These are phyloP conservation scores for Pristionchus exspectatus DNA, from an alignment of 2,888 invertebrate species.

Conservation along the genomic window DNA sequence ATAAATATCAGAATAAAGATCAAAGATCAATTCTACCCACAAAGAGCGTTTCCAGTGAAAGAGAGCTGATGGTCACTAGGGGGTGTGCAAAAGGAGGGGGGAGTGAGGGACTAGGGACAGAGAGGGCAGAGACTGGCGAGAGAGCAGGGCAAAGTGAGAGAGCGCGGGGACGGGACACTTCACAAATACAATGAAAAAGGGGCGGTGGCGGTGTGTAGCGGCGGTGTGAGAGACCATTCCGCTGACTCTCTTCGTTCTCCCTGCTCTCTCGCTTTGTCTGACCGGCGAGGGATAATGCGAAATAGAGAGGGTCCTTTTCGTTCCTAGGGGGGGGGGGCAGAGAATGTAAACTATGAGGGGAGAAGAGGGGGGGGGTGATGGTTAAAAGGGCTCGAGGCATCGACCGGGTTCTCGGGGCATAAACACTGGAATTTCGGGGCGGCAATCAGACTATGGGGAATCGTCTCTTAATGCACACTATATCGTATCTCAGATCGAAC, in stretches of 20 bases:
- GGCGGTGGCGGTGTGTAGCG: not conserved
- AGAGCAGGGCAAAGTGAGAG: not conserved
- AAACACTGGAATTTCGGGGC: not conserved
- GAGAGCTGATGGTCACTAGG: slow-evolving; percentile 5
- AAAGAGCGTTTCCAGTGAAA: not conserved
- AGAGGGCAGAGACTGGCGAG: not conserved
- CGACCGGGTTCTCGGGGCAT: not conserved
- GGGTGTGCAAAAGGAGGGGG: not conserved
- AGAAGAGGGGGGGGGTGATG: not conserved
- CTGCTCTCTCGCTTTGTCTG: too few relatives aligned
- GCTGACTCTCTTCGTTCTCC: too few relatives aligned
- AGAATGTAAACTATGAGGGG: slow-evolving; percentile 32
- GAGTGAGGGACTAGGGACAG: not conserved
- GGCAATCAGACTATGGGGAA: too few relatives aligned
- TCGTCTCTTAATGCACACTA: not conserved
- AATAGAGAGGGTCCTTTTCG: too few relatives aligned
- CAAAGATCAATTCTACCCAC: not conserved
- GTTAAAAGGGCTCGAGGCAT: not conserved
- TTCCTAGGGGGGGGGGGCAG: not conserved
- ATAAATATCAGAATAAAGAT: too few relatives aligned
- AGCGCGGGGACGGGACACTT: slow-evolving; percentile 23
- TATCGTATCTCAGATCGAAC: not conserved
- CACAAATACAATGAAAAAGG: slow-evolving; percentile 43
- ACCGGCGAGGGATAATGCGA: too few relatives aligned
- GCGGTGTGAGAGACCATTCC: not conserved